Conservation (phyloP, 2,113 vertebrate genomes). For the Catharus bicknelli region DNA sequence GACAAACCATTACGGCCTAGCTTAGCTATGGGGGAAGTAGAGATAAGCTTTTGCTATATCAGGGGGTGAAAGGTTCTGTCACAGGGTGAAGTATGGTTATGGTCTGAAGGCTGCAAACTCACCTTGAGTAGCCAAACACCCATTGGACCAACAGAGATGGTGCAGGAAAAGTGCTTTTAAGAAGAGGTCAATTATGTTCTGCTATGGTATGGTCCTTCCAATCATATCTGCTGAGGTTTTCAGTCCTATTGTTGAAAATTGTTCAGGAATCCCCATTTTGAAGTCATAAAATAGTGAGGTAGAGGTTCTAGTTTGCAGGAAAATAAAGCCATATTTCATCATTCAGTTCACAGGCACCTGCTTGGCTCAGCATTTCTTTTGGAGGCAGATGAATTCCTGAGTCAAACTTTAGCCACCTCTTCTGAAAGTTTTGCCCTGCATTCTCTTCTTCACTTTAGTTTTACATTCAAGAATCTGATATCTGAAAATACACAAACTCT, state of each 20-base stretch:
- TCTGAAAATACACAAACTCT: background rate
- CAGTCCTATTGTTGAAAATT: background rate
- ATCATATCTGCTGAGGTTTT: background rate
- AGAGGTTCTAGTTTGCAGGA: background rate
- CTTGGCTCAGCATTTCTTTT: background rate
- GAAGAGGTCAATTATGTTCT: background rate
- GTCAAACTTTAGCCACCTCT: background rate
- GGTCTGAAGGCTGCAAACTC: background rate
- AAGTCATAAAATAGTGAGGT: background rate
- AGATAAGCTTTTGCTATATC: background rate
- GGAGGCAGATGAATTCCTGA: background rate
- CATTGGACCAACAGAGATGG: background rate
- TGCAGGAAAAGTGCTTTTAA: background rate
- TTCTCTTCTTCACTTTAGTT: background rate
- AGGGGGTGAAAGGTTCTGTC: background rate
- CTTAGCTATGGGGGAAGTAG: background rate
- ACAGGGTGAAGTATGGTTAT: background rate
- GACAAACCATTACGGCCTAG: background rate
- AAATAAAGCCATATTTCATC: background rate
- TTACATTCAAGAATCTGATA: background rate
- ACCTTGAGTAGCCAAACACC: background rate
- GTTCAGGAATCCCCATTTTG: background rate
- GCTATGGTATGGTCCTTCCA: rapidly evolving
- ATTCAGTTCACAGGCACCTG: background rate
- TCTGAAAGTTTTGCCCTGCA: background rate